phyloP scores from a whole-genome alignment of 2,888 invertebrate genomes.

The Panopea generosa region DNA sequence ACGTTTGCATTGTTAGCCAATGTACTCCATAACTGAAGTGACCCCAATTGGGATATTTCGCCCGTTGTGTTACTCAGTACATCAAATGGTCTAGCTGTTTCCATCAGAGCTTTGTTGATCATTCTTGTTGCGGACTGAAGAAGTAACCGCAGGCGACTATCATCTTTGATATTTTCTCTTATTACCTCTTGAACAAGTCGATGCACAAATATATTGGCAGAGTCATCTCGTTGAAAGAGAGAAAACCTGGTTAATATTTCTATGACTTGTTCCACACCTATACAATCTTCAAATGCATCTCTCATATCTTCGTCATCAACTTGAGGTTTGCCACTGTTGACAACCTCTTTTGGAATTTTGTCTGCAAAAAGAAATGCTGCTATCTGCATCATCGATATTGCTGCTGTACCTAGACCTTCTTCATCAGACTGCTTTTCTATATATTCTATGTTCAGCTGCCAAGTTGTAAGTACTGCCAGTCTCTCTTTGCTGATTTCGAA shows the following conservation, averaged over 20 bases:
- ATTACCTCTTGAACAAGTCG: constrained; percentile 47
- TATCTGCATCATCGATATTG: constrained; percentile 33
- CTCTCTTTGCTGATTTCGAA: constrained; percentile 8
- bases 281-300: constrained; percentile 5
- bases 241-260: constrained; percentile 8
- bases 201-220: constrained; percentile 22
- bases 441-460: constrained; percentile 34
- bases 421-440: constrained; percentile 25
- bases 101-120: too few relatives aligned
- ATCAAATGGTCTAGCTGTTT: constrained; percentile 27
- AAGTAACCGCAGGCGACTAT: background rate
- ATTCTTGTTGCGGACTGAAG: too few relatives aligned
- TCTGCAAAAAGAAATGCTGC: constrained; percentile 34
- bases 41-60: background rate
- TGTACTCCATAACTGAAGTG: constrained; percentile 38
- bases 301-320: constrained; percentile 20
- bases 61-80: background rate
- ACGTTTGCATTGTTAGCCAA: constrained; percentile 25
- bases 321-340: constrained; percentile 7
- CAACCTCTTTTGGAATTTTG: constrained; percentile 25
- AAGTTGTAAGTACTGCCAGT: constrained; percentile 37
- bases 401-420: constrained; percentile 21
- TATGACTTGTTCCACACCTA: constrained; percentile 26
- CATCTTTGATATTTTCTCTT: constrained; percentile 21
- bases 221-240: too few relatives aligned